A percentile compares a stretch with the other conserved stretches of the same genome.
These are phyloP conservation scores for Metalampra italica DNA, from an alignment of 2,888 invertebrate genomes.

Conservation along the genomic window DNA sequence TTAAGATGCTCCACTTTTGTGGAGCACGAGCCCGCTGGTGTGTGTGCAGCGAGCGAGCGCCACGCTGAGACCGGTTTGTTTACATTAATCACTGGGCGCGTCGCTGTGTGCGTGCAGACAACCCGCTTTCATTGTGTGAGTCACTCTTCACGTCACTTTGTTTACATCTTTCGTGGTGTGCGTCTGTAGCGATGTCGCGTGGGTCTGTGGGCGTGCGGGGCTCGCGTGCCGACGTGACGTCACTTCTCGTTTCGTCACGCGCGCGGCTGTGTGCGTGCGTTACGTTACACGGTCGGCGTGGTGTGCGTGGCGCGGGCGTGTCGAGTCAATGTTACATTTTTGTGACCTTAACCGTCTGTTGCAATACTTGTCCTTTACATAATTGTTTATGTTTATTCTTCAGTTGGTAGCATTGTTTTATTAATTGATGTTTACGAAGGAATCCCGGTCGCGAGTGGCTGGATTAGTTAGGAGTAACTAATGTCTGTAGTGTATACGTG, in stretches of 20 bases:
- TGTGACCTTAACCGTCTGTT: slow-evolving; percentile 73
- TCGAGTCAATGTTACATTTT: slow-evolving; percentile 74
- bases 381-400: slow-evolving; percentile 22
- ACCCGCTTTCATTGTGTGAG: slow-evolving; percentile 47
- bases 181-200: slow-evolving; percentile 35
- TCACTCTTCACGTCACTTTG: slow-evolving; percentile 68
- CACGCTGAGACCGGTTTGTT: slow-evolving; percentile 62
- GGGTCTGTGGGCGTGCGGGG: slow-evolving; percentile 61
- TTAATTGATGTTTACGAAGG: too few species aligned
- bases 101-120: slow-evolving; percentile 43
- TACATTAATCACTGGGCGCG: slow-evolving; percentile 58
- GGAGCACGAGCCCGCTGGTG: slow-evolving; percentile 27
- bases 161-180: slow-evolving; percentile 54
- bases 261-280: slow-evolving; percentile 28
- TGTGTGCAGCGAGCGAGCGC: slow-evolving; percentile 24
- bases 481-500: too few species aligned
- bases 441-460: too few species aligned
- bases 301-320: slow-evolving; percentile 45
- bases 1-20: slow-evolving; percentile 67
- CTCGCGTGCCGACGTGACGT: slow-evolving; percentile 71
- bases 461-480: too few species aligned
- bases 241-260: slow-evolving; percentile 56
- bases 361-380: slow-evolving; percentile 54
- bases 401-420: background rate
- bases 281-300: slow-evolving; percentile 5